Conservation (phyloP, 2,797 vertebrate species). For the Anableps anableps region DNA sequence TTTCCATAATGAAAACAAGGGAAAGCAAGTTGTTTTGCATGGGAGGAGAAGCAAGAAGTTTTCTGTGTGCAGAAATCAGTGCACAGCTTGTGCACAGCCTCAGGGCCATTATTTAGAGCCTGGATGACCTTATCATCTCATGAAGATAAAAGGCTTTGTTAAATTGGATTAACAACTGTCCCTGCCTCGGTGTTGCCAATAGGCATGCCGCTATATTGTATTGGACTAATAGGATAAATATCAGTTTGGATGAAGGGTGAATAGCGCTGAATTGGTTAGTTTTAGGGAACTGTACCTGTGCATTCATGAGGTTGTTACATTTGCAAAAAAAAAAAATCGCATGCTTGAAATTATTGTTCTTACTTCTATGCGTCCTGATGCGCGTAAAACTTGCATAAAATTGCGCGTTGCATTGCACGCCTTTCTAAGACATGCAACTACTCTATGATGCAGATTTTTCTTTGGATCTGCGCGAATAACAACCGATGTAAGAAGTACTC, state of each 20-base stretch:
- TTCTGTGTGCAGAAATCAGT: conserved; percentile 48
- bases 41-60: conserved; percentile 36
- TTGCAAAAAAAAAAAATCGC: too few relatives aligned
- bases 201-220: conserved; percentile 39
- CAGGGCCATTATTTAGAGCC: conserved; percentile 49
- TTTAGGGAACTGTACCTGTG: not conserved
- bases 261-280: conserved; percentile 22
- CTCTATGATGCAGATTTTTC: not conserved
- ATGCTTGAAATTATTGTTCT: not conserved
- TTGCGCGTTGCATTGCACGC: conserved; percentile 15
- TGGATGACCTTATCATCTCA: conserved; percentile 65
- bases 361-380: not conserved
- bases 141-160: conserved; percentile 67
- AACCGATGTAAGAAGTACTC: conserved; percentile 20
- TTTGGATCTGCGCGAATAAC: conserved; percentile 11
- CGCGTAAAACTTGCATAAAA: conserved; percentile 23
- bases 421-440: not conserved
- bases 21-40: conserved; percentile 18
- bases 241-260: conserved; percentile 28
- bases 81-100: conserved; percentile 20
- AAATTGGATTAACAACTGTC: conserved; percentile 72
- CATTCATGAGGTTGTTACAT: not conserved
- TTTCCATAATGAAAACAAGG: conserved; percentile 36
- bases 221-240: conserved; percentile 38
- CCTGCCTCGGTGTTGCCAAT: conserved; percentile 54